Conservation (phyloP, 2,797 vertebrate species). For the Pantherophis vulpinus region DNA sequence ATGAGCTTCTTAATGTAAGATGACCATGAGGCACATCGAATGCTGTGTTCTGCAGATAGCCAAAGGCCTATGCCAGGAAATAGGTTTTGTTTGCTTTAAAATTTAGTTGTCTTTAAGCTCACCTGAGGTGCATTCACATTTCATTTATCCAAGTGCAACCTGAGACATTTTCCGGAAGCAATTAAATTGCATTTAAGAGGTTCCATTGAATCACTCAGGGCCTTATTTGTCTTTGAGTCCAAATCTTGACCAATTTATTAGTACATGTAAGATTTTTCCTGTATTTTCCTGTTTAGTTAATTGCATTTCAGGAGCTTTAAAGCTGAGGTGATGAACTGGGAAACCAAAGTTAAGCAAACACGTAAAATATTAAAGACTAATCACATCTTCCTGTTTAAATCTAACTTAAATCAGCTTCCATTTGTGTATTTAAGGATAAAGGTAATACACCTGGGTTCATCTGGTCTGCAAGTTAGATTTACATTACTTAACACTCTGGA, state of each 20-base stretch:
- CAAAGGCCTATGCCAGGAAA: background rate
- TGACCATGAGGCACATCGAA: background rate
- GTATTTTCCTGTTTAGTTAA: slow-evolving; percentile 15
- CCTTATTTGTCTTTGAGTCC: background rate
- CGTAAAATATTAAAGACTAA: slow-evolving; percentile 26
- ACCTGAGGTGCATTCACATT: slow-evolving; percentile 9
- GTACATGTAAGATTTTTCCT: background rate
- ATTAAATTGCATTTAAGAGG: background rate
- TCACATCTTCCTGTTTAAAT: slow-evolving; percentile 29
- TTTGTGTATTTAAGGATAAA: slow-evolving; percentile 28
- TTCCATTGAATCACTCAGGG: background rate
- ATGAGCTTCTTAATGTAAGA: background rate
- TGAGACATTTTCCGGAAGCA: background rate
- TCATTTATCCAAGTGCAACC: slow-evolving; percentile 20
- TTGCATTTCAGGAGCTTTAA: slow-evolving; percentile 32
- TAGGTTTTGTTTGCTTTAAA: background rate
- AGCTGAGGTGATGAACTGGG: slow-evolving; percentile 6
- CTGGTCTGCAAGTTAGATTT: slow-evolving; percentile 6
- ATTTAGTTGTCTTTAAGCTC: background rate
- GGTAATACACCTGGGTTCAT: slow-evolving; percentile 17
- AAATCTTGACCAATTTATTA: slow-evolving; percentile 16
- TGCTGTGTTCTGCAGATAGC: rapidly evolving
- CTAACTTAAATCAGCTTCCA: slow-evolving; percentile 14
- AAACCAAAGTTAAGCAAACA: slow-evolving; percentile 29
- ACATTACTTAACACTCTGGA: slow-evolving; percentile 9